Base-by-base conservation (phyloP, 2,888 invertebrate genomes). In the Electrophaes corylata region DNA sequence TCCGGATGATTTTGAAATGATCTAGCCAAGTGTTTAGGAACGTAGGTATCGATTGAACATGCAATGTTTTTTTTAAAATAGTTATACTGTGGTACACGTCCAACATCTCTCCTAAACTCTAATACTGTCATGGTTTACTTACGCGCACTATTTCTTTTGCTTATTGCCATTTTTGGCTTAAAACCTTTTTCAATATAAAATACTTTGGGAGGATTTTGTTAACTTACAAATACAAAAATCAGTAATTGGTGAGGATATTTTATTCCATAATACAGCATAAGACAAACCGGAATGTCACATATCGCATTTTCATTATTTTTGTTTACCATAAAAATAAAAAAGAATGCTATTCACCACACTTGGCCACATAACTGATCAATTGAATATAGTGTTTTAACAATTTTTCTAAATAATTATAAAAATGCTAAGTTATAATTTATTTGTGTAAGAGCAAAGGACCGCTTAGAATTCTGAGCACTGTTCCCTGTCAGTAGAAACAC, bases 221-320 rank as follows among this genome's bases (percentile, higher is more conserved):
- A 47, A 18, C 26, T 35, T 47, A 57, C 31, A 52, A 58, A 58
- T 58, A 53, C 76, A 84, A 86, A 86, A 83, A 84, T 81, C 81
- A 78, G 76, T 81, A 70, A 75, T 88, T 87, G 82, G 89, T 91
- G 90, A 91, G 91, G 91, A 91, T 91, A 91, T 89, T 91, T 91
- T 91, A 91, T 91, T 91, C 91, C 91, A 90, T 91, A 91, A 91
- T 89, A 91, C 91, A 91, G 91, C 91, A 88, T 83, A 89, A 91
- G 91, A 91, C 89, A 91, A 91, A 91, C 91, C 91, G 91, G 91
- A 91, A 91, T 91, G 91, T 91, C 91, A 90, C 90, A 91, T 86
- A 81, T 86, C 83, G 83, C 83, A 86, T 84, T 83, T 81, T 83
- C 80, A 86, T 83, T 82, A 81, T 83, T 84, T 80, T 83, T 75